Evolutionary conservation across 1,140 invertebrate genomes (phyloP), one percentile per base, ranked within the genome.

Genomic region (Archivesica marissinica): DNA sequence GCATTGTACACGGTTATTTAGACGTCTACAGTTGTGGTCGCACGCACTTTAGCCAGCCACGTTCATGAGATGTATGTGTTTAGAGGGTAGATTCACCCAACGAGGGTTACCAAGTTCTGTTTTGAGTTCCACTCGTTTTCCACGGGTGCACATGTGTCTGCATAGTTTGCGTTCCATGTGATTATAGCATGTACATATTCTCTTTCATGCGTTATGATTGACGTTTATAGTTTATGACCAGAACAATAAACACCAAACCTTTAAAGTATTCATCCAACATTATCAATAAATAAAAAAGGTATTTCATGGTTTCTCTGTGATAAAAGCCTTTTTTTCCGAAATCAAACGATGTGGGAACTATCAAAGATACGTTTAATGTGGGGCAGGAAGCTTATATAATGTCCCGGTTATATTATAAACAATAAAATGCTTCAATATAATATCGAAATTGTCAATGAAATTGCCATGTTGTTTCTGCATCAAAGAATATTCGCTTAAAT

Each of bases 221-320:
- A 68, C 77, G 41, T 79, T 79, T 79, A 79, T 79, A 25, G 56
- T 79, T 68, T 79, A 68, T 66, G 39, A 28, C 41, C 20, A n/a
- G 38, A 41, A 66, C 56, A 66, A 79, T 44, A 79, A 66, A 28
- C 20, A 28, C 33, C 25, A 33, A 9, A n/a, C 77, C 59, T 33
- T 50, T 66, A 47, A 39, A 44, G 38, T 44, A 13, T 79, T 68
- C 44, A 79, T 79, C 68, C 30, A 39, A 66, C 59, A 79, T 79
- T 54, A 79, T 79, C 35, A 79, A 79, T 79, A 79, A 79, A 79
- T 79, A 66, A 79, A 68, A 47, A 15, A 50, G 4, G 23, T 68
- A 64, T 66, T 66, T 79, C 39, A 44, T 66, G 25, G 41, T 50
- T 20, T 35, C 25, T 38, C 1, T 30, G 41, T 44, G 23, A 56